A percentile compares a stretch with the other conserved stretches of the same genome.
phyloP scores from a whole-genome alignment of 2,888 invertebrate species.

The Pediacus dermestoides region DNA sequence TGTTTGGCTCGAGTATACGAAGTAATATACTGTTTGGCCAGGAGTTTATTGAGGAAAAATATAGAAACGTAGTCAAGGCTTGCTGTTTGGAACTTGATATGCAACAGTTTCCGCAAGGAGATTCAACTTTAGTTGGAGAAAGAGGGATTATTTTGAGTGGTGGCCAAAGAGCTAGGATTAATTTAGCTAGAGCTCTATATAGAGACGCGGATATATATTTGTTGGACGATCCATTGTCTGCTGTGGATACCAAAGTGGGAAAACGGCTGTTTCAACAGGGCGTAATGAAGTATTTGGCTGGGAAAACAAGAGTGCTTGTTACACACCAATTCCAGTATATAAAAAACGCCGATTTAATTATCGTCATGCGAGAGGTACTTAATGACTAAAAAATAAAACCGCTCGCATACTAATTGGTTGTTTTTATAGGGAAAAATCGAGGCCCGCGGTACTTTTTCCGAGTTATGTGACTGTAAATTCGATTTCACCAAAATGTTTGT shows the following conservation, averaged over 20 bases:
- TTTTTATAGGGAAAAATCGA: too few relatives aligned
- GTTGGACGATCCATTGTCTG: slow-evolving; percentile 4
- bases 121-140: slow-evolving; percentile 3
- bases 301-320: not conserved
- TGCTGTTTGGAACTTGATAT: not conserved
- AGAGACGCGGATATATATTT: slow-evolving; percentile 3
- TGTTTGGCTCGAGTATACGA: not conserved
- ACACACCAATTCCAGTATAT: not conserved
- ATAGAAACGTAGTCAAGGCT: not conserved
- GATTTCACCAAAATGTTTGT: too few relatives aligned
- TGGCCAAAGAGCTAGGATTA: slow-evolving; percentile 5
- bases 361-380: not conserved
- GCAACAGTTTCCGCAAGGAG: not conserved
- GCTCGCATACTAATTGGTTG: too few relatives aligned
- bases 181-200: slow-evolving; percentile 6
- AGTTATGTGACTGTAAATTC: too few relatives aligned
- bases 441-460: too few relatives aligned
- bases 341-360: not conserved
- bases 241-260: not conserved
- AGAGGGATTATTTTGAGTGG: not conserved
- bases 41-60: not conserved
- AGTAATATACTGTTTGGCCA: slow-evolving; percentile 1
- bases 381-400: too few relatives aligned
- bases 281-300: not conserved
- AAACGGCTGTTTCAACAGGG: not conserved